A percentile compares a stretch with the other conserved stretches of the same genome.
phyloP scores from a whole-genome alignment of 1,140 invertebrate genomes.

The Campoletis sonorensis region DNA sequence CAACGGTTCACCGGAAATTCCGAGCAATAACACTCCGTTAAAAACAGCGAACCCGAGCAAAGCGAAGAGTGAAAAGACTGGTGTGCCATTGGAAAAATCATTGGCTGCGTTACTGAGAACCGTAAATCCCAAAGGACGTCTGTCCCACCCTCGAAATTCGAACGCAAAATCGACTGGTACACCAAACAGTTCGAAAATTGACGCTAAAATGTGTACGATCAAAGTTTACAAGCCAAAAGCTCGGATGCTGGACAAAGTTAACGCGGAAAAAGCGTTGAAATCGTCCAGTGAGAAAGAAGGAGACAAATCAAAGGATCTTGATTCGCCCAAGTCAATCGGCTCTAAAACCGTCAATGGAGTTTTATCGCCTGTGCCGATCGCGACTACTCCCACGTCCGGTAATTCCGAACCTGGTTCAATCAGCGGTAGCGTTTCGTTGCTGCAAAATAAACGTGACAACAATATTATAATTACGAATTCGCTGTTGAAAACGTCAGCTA shows the following conservation, averaged over 20 bases:
- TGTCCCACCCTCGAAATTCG: conserved; percentile 75
- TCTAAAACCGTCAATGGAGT: conserved; percentile 23
- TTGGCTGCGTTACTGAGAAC: conserved; percentile 76
- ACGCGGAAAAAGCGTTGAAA: conserved; percentile 58
- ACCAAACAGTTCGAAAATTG: conserved; percentile 2
- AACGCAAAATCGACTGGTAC: conserved; percentile 74
- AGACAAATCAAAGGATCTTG: background rate
- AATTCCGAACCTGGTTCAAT: background rate
- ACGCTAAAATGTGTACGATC: background rate
- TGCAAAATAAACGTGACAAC: conserved; percentile 34
- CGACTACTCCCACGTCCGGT: background rate
- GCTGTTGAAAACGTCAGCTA: conserved; percentile 8
- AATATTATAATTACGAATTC: conserved; percentile 35
- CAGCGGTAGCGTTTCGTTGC: background rate
- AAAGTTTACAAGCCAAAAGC: conserved; percentile 63
- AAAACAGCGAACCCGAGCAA: conserved; percentile 2
- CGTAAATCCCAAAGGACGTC: conserved; percentile 74
- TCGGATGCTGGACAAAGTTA: conserved; percentile 60
- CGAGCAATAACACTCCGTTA: background rate
- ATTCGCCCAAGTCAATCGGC: conserved; percentile 39
- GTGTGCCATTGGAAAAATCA: conserved; percentile 75
- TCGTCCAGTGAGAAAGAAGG: conserved; percentile 19
- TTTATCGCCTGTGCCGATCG: background rate
- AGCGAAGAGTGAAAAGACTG: conserved; percentile 4
- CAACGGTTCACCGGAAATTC: background rate